Conservation (phyloP, 53 echinoderm and acorn worm species). For the Crossaster papposus region DNA sequence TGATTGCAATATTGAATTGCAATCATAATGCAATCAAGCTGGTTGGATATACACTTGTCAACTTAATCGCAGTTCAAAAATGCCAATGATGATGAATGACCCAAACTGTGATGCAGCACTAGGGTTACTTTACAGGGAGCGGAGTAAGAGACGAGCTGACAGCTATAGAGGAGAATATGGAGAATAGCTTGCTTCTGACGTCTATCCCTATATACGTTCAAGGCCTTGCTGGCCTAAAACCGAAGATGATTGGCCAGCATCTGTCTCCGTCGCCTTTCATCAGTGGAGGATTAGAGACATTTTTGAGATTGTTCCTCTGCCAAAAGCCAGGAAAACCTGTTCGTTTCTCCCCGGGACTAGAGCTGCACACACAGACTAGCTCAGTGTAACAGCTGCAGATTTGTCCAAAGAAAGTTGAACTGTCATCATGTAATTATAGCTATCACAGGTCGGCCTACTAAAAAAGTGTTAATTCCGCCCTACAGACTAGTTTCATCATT, state of each 20-base stretch:
- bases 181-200: slow-evolving; percentile 29
- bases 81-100: slow-evolving; percentile 36
- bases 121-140: background rate
- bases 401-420: slow-evolving; percentile 27
- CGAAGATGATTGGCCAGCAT: slow-evolving; percentile 24
- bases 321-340: background rate
- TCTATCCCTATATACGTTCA: slow-evolving; percentile 5
- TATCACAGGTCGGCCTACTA: slow-evolving; percentile 6
- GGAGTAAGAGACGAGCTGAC: slow-evolving; percentile 41
- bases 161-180: slow-evolving; percentile 17
- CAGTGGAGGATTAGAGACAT: slow-evolving; percentile 40
- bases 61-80: background rate
- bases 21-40: slow-evolving; percentile 27
- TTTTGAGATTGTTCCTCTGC: slow-evolving; percentile 45
- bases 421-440: slow-evolving; percentile 22
- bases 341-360: slow-evolving; percentile 2
- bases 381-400: slow-evolving; percentile 23
- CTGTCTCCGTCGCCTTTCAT: slow-evolving; percentile 48
- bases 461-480: slow-evolving; percentile 17
- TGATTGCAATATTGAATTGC: slow-evolving; percentile 20
- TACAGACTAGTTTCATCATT: slow-evolving; percentile 21
- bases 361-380: background rate
- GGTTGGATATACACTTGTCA: background rate
- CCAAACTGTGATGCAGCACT: slow-evolving; percentile 19
- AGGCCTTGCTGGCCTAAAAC: slow-evolving; percentile 20